Evolutionary conservation across 2,113 vertebrate genomes (phyloP).

Genomic region (mouse (Mus musculus)): GRCm39 chr2:133485501-133486000

Average conservation of each 20-base stretch:
- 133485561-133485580: constrained; percentile 26
- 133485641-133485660: not conserved
- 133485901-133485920: not conserved
- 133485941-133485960: not conserved
- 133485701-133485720: not conserved
- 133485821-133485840: not conserved
- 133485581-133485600: not conserved
- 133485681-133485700: constrained; percentile 23
- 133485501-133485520: constrained; percentile 60
- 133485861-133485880: not conserved
- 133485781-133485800: not conserved
- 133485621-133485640: constrained; percentile 48
- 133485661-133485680: not conserved
- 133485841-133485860: not conserved
- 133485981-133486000: not conserved
- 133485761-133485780: not conserved
- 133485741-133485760: constrained; percentile 11
- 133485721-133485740: not conserved
- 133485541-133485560: constrained; percentile 46
- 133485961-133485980: not conserved
- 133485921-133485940: not conserved
- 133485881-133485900: not conserved
- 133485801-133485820: not conserved
- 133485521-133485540: constrained; percentile 1
- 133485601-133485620: not conserved